Conservation (phyloP, 2,797 vertebrate species). For the Spinus pinus region DNA sequence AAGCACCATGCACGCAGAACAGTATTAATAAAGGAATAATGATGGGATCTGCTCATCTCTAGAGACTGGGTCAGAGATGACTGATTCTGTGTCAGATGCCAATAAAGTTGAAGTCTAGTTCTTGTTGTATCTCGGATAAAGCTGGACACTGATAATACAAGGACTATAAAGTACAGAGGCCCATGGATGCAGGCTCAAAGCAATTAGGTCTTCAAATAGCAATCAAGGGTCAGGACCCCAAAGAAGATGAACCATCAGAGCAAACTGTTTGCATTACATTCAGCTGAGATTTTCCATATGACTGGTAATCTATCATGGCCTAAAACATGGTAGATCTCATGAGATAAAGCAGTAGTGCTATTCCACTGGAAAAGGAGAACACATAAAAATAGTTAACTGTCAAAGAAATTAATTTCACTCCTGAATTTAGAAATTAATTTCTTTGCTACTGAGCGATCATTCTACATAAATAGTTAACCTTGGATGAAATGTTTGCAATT, state of each 20-base stretch:
- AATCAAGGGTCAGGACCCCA: neutral
- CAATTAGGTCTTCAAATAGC: neutral
- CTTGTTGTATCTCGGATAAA: neutral
- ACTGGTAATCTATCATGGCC: neutral
- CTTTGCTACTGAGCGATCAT: neutral
- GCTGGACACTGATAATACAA: neutral
- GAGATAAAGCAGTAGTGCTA: neutral
- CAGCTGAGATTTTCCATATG: neutral
- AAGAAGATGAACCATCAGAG: neutral
- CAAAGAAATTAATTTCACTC: neutral
- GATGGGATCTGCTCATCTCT: neutral
- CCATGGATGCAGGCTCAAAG: neutral
- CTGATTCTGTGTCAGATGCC: neutral
- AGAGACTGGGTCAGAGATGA: neutral
- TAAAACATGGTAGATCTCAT: neutral
- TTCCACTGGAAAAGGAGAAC: neutral
- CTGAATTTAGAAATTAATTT: neutral
- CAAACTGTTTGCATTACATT: neutral
- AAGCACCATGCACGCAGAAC: neutral
- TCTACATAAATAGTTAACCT: neutral
- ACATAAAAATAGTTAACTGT: neutral
- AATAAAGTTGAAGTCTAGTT: neutral
- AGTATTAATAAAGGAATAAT: conserved; percentile 34
- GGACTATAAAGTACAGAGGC: neutral
- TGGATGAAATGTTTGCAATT: neutral